Evolutionary conservation across 37 sponge, comb jelly and placozoan genomes (phyloP).

Genomic region (Ianthella basta): DNA sequence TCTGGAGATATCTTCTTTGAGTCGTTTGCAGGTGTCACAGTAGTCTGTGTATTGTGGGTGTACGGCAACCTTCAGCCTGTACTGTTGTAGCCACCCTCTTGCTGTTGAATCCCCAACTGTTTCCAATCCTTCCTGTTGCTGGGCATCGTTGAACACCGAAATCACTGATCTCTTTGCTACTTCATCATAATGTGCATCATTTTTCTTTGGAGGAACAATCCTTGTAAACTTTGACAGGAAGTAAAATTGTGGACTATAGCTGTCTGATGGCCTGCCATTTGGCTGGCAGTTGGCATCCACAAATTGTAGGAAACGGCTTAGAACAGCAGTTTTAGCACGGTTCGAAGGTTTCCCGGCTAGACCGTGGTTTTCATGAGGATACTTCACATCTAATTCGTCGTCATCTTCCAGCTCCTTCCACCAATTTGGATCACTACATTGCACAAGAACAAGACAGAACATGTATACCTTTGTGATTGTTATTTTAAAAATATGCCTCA

Average conservation of each 20-base stretch:
- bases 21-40: conserved; percentile 42
- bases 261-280: conserved; percentile 51
- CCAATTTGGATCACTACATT: conserved; percentile 3
- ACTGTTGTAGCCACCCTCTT: conserved; percentile 41
- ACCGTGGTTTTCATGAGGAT: conserved; percentile 19
- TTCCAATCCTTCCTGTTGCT: conserved; percentile 13
- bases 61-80: conserved; percentile 32
- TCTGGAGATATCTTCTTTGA: conserved; percentile 16
- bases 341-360: conserved; percentile 12
- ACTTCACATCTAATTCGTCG: background rate
- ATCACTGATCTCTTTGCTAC: conserved; percentile 1
- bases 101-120: conserved; percentile 31
- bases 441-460: background rate
- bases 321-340: conserved; percentile 23
- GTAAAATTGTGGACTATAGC: conserved; percentile 42
- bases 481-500: background rate
- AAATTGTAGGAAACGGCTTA: conserved; percentile 46
- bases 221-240: conserved; percentile 27
- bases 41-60: conserved; percentile 40
- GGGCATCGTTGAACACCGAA: conserved; percentile 13
- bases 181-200: conserved; percentile 7
- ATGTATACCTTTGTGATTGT: background rate
- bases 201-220: conserved; percentile 2
- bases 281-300: conserved; percentile 51
- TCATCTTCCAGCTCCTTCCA: background rate